A percentile compares a stretch with the other conserved stretches of the same genome.
These are phyloP conservation scores for Acropternis orthonyx DNA, from an alignment of 2,797 vertebrate species.

Conservation along the genomic window DNA sequence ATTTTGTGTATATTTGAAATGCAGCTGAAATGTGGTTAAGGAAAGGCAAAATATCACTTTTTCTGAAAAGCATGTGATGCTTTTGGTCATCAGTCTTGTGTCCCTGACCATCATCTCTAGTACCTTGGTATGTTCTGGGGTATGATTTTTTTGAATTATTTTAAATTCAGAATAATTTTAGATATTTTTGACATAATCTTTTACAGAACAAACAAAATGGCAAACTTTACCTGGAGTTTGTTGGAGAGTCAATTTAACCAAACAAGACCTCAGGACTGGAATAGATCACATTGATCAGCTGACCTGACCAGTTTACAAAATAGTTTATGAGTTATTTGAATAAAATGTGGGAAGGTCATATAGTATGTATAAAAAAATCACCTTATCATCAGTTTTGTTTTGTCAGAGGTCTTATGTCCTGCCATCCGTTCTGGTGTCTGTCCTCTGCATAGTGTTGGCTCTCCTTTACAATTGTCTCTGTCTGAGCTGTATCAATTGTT, in stretches of 20 bases:
- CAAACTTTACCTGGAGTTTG: not conserved
- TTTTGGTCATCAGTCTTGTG: not conserved
- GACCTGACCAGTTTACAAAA: not conserved
- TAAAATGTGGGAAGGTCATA: not conserved
- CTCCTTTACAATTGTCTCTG: not conserved
- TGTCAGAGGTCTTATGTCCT: not conserved
- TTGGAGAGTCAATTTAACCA: not conserved
- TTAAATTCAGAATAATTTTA: not conserved
- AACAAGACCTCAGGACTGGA: not conserved
- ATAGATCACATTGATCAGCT: fast-evolving
- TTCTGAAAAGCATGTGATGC: not conserved
- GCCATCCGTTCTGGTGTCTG: not conserved
- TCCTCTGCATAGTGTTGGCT: not conserved
- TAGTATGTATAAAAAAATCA: not conserved
- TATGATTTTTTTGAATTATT: not conserved
- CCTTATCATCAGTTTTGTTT: not conserved
- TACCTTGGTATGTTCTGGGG: not conserved
- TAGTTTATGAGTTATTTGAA: not conserved
- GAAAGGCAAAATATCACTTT: not conserved
- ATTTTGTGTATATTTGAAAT: not conserved
- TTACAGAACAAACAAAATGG: not conserved
- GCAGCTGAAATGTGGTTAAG: not conserved
- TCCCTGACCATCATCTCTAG: not conserved
- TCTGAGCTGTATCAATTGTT: not conserved
- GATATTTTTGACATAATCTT: not conserved